Evolutionary conservation across 2,888 invertebrate species (phyloP), one percentile per base, ranked within the genome.

Genomic region (Megamerina dolium): DNA sequence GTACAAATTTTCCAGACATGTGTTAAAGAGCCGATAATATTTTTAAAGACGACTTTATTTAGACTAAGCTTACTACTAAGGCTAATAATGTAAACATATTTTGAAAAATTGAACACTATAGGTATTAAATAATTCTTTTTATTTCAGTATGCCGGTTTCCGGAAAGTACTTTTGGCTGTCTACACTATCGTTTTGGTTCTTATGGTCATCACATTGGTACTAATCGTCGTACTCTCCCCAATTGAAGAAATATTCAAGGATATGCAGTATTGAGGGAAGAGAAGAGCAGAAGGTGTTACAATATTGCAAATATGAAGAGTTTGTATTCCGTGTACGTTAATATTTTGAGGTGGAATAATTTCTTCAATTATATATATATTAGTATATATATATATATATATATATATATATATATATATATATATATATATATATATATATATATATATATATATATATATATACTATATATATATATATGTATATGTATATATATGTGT

Each of bases 141-240:
- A 30, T 45, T 50, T 40, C 78, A 92, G 91, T 85, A 84, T 66
- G 79, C 84, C 3, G 77, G 79, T 38, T 80, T 88, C 71, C 78
- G 92, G 56, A 87, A 86, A 61, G 76, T 82, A 41, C 73, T 90
- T 40, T 76, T 94, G 32, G 82, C 79, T n/a, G 65, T 92, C 29
- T 92, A 92, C 68, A 77, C 83, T 29, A 73, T 89, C 1, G 77
- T 87, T 35, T 75, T 88, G 43, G 61, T 80, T 13, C 72, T 80
- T 16, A 79, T 93, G 55, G 79, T 83, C 0, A 74, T 82, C 10
- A 83, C 80, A 6, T 76, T 92, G 60, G 80, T 92, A 43, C 78
- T 87, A 45, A 77, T 90, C 35, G 81, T 83, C 14, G 83, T 81
- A 1, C 70, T 87, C 45, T 86, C 88, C 13, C 87, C 88, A 2